phyloP scores from a whole-genome alignment of 2,888 invertebrate species.

The Alloplasta piceator region DNA sequence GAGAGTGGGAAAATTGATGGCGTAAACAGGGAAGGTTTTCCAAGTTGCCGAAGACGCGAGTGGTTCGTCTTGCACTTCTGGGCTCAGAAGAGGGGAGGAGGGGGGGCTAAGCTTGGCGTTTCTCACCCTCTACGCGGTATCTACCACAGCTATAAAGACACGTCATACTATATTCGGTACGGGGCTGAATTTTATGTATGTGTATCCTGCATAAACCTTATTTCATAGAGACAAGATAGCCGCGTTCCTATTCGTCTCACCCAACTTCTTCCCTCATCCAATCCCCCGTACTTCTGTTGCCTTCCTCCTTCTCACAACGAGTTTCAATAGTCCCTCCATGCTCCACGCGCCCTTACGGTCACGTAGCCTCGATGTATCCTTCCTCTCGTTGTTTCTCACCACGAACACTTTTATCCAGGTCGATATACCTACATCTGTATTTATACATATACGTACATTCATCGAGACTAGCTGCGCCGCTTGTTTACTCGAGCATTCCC shows the following conservation, averaged over 20 bases:
- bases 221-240: slow-evolving; percentile 44
- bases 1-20: slow-evolving; percentile 26
- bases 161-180: slow-evolving; percentile 33
- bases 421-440: slow-evolving; percentile 18
- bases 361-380: slow-evolving; percentile 13
- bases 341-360: slow-evolving; percentile 44
- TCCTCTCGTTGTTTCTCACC: slow-evolving; percentile 13
- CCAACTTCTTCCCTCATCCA: slow-evolving; percentile 29
- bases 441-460: not conserved
- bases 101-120: slow-evolving; percentile 15
- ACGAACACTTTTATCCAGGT: slow-evolving; percentile 32
- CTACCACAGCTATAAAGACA: slow-evolving; percentile 21
- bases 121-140: slow-evolving; percentile 22
- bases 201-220: slow-evolving; percentile 25
- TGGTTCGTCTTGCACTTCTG: slow-evolving; percentile 23
- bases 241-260: slow-evolving; percentile 23
- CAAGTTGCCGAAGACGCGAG: slow-evolving; percentile 29
- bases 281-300: slow-evolving; percentile 28
- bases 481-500: slow-evolving; percentile 58
- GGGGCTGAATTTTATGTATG: not conserved
- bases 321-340: slow-evolving; percentile 64
- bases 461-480: slow-evolving; percentile 25
- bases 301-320: slow-evolving; percentile 47
- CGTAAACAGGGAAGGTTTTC: slow-evolving; percentile 25
- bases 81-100: not conserved